Conservation (phyloP, 1,140 invertebrate genomes). For the Aphelinus certus region DNA sequence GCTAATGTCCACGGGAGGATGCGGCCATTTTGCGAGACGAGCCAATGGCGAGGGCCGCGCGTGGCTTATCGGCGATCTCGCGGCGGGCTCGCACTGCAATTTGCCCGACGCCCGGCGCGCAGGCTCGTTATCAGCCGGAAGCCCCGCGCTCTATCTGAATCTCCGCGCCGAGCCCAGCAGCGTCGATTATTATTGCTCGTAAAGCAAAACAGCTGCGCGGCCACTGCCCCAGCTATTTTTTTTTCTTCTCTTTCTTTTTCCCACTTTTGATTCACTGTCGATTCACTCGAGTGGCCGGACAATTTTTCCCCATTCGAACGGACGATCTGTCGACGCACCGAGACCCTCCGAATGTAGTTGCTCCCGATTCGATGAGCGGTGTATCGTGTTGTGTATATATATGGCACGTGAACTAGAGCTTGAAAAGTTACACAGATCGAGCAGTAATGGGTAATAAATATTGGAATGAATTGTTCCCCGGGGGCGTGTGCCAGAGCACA, state of each 20-base stretch:
- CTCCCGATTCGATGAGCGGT: no score
- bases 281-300: neutral
- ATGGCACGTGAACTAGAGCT: neutral
- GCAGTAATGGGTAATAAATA: conserved; percentile 11
- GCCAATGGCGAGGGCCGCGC: no score
- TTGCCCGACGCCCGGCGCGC: no score
- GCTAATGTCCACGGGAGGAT: neutral
- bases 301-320: no score
- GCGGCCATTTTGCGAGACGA: neutral
- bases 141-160: conserved; percentile 43
- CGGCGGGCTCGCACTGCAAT: no score
- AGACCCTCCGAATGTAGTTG: no score
- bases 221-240: neutral
- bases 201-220: conserved; percentile 40
- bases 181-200: conserved; percentile 58
- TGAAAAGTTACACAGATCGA: neutral
- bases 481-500: neutral
- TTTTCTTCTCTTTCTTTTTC: neutral
- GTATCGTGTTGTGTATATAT: no score
- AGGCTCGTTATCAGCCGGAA: conserved; percentile 46
- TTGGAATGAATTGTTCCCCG: neutral
- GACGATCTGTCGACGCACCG: no score
- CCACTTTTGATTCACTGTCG: neutral
- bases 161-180: conserved; percentile 36
- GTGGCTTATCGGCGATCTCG: no score